These are phyloP conservation scores for Patella vulgata DNA, from an alignment of 1,140 invertebrate species.

Conservation along the genomic window DNA sequence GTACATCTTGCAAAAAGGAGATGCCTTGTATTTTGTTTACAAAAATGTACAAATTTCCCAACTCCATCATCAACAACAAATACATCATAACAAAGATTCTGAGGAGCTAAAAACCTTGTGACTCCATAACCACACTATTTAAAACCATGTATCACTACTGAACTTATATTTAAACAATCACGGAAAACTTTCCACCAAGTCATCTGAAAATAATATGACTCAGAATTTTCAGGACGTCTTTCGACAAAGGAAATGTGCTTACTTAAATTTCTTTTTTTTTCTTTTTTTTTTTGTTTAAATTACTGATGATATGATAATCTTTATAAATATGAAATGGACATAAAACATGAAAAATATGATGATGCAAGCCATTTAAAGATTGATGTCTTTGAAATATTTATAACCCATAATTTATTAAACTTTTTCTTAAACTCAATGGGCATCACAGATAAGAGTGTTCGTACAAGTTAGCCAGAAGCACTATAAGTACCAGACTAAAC, in stretches of 20 bases:
- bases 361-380: constrained; percentile 7
- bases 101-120: constrained; percentile 17
- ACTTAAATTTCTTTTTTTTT: constrained; percentile 1
- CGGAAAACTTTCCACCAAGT: constrained; percentile 11
- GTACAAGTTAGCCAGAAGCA: too few species aligned
- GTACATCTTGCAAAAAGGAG: constrained; percentile 3
- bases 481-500: too few species aligned
- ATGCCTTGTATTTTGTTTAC: constrained; percentile 6
- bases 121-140: constrained; percentile 17
- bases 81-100: constrained; percentile 12
- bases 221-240: not conserved
- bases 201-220: not conserved
- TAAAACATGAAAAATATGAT: constrained; percentile 7
- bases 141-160: constrained; percentile 17
- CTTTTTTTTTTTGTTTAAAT: constrained; percentile 1
- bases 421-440: constrained; percentile 1
- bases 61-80: constrained; percentile 8
- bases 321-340: constrained; percentile 2
- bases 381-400: constrained; percentile 3
- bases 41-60: constrained; percentile 16
- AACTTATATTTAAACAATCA: constrained; percentile 14
- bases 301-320: constrained; percentile 2
- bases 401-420: not conserved
- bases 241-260: constrained; percentile 21
- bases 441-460: too few species aligned